Conservation (phyloP, 2,888 invertebrate genomes). For the Ophonus ardosiacus region DNA sequence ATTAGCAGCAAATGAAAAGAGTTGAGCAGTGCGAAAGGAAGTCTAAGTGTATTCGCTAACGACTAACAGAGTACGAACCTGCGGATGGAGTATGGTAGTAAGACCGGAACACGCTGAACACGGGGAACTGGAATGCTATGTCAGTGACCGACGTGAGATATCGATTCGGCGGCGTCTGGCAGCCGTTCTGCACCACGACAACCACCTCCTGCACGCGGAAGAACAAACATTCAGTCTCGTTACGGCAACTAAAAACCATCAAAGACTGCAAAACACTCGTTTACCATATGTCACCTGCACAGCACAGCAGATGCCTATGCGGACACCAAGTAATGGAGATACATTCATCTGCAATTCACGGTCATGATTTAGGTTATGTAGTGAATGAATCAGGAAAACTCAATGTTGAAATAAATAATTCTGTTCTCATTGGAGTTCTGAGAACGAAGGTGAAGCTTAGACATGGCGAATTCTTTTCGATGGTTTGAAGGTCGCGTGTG, state of each 20-base stretch:
- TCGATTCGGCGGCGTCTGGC: conserved; percentile 60
- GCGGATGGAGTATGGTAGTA: background rate
- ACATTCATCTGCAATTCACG: conserved; percentile 17
- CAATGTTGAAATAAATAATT: conserved; percentile 24
- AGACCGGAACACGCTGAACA: conserved; percentile 41
- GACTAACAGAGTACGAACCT: conserved; percentile 11
- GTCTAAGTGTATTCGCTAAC: conserved; percentile 26
- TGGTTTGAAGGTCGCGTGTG: conserved; percentile 49
- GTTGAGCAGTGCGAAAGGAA: conserved; percentile 30
- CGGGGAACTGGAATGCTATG: conserved; percentile 88
- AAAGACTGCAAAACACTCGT: conserved; percentile 34
- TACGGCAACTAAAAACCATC: conserved; percentile 26
- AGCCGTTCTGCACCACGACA: conserved; percentile 33
- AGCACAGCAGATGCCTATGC: conserved; percentile 43
- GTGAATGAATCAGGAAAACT: conserved; percentile 29
- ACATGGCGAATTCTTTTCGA: conserved; percentile 37
- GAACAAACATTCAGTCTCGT: conserved; percentile 27
- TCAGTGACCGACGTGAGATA: conserved; percentile 66
- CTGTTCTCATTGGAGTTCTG: conserved; percentile 21
- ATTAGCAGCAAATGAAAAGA: conserved; percentile 8
- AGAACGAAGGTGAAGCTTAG: conserved; percentile 23
- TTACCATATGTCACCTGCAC: conserved; percentile 53
- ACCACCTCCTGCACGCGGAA: conserved; percentile 33
- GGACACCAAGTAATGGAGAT: conserved; percentile 8
- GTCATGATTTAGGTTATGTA: conserved; percentile 30